Percentiles rank a stretch among this genome's conserved stretches.
Conservation (phyloP, 2,113 vertebrate species). For the Hippocampus comes region DNA sequence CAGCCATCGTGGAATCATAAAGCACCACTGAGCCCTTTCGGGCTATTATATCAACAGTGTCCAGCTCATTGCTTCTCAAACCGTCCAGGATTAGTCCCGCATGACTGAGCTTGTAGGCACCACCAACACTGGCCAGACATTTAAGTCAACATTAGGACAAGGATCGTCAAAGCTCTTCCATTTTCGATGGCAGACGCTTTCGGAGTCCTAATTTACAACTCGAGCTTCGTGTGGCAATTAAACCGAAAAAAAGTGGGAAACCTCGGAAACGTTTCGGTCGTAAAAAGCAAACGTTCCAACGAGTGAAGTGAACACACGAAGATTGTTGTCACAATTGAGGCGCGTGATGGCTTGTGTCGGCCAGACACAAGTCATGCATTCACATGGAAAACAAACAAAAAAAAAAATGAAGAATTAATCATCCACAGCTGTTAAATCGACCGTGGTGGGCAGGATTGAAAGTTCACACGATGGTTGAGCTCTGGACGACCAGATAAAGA, state of each 20-base stretch:
- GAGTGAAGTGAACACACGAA: background rate
- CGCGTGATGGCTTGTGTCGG: background rate
- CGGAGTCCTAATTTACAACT: background rate
- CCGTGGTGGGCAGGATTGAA: conserved; percentile 26
- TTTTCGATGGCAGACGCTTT: background rate
- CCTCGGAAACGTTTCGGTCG: background rate
- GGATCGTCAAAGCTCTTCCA: background rate
- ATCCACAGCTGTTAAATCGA: conserved; percentile 28
- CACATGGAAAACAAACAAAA: background rate
- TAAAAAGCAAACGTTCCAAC: background rate
- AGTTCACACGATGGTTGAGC: conserved; percentile 30
- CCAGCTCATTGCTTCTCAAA: conserved; percentile 34
- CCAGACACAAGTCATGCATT: conserved; percentile 26
- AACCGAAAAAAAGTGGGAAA: background rate
- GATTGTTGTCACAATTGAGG: background rate
- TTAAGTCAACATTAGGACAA: background rate
- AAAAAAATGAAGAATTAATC: conserved; percentile 8
- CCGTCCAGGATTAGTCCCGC: conserved; percentile 18
- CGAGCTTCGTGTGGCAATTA: background rate
- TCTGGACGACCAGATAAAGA: conserved; percentile 36
- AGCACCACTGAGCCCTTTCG: conserved; percentile 15
- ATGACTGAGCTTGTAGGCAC: conserved; percentile 6
- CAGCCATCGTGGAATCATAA: conserved; percentile 12
- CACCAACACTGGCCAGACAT: background rate
- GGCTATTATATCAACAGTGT: conserved; percentile 33